phyloP scores from a whole-genome alignment of 1,140 invertebrate species.

The Tachypleus tridentatus region DNA sequence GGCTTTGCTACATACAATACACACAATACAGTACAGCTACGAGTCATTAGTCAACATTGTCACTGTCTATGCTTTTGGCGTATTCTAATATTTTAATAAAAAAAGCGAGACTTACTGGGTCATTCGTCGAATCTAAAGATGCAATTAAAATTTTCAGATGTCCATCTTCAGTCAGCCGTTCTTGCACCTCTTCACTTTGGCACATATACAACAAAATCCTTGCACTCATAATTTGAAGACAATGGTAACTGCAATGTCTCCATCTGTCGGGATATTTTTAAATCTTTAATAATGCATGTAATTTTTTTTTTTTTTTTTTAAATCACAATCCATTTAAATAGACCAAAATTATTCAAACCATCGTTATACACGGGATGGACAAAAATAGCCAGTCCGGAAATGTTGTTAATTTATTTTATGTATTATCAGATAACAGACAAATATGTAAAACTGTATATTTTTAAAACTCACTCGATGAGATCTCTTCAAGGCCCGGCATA shows the following conservation, averaged over 20 bases:
- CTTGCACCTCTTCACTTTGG: constrained; percentile 41
- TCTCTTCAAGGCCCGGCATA: too few species aligned
- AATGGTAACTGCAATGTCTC: constrained; percentile 52
- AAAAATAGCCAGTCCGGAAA: not conserved
- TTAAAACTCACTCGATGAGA: too few species aligned
- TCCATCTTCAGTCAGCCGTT: constrained; percentile 42
- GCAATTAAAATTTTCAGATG: constrained; percentile 46
- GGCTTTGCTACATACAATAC: too few species aligned
- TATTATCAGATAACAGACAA: not conserved
- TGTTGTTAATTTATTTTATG: not conserved
- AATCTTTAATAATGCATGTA: not conserved
- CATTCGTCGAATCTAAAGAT: constrained; percentile 50
- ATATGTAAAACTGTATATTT: not conserved
- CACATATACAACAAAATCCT: constrained; percentile 49
- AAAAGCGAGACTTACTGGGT: constrained; percentile 41
- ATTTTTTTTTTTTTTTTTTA: too few species aligned
- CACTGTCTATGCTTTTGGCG: too few species aligned
- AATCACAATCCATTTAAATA: too few species aligned
- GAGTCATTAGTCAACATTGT: too few species aligned
- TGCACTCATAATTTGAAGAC: constrained; percentile 51
- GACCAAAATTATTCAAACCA: too few species aligned
- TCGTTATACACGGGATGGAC: constrained; percentile 4
- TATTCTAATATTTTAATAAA: too few species aligned
- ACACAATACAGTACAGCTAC: too few species aligned
- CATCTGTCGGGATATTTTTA: constrained; percentile 33